Base-by-base conservation (phyloP, 2,888 invertebrate species). In the Sthenelais limicola region DNA sequence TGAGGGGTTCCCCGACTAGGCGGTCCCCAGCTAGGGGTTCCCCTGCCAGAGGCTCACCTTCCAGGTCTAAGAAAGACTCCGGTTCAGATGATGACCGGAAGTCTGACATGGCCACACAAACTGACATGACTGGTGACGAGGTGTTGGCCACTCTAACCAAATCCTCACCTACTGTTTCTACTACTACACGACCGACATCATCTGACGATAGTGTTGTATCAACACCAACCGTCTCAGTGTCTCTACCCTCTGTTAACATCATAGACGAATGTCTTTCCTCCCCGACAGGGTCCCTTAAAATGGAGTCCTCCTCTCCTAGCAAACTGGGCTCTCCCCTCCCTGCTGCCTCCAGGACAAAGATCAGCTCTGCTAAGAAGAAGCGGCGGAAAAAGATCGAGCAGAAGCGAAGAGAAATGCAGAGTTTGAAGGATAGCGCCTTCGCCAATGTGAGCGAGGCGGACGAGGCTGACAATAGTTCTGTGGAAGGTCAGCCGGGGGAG, bases 401-500 rank as follows among this genome's bases (percentile, higher is more conserved):
- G 5, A 62, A 38, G 38, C 35, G 62, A 24, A 21, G 62, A 1
- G 62, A 62, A 43, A 2, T 62, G 35, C 62, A 62, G 9, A n/a
- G n/a, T n/a, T 28, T 62, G 7, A 62, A 62, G 26, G 62, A 62
- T 24, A 62, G 62, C 28, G 12, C 43, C 12, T 38, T 62, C 24
- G 21, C 15, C 4, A 62, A 38, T 35, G 38, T 62, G 15, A 43
- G 43, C 38, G 62, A 62, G 21, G 38, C 62, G 7, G 43, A 35
- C 26, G 62, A 62, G 24, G 62, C 21, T 1, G 62, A 62, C 21
- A 62, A 35, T n/a, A 72, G 67, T 1, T 66, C 68, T 9, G 33
- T 32, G 18, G 51, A 48, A 26, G 51, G 48, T 7, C 74, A 75
- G 30, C 73, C 81, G 71, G 82, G 80, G 43, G 80, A 82, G 54